Evolutionary conservation across 1,140 invertebrate species (phyloP).

Genomic region (Lineus longissimus): DNA sequence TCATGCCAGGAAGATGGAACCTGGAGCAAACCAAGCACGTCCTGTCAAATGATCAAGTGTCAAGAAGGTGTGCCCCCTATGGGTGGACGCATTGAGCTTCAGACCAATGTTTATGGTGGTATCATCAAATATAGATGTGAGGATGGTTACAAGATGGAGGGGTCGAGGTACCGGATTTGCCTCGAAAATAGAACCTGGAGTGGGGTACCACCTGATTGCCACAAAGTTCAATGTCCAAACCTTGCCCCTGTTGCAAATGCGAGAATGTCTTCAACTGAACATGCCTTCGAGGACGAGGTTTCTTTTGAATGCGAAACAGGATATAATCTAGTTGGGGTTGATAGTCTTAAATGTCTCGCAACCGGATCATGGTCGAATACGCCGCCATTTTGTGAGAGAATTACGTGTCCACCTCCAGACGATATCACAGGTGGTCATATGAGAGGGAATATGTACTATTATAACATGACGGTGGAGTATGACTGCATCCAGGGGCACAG

Average conservation of each 20-base stretch:
- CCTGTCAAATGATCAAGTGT: slow-evolving; percentile 14
- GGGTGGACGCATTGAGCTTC: not conserved
- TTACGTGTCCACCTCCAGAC: slow-evolving; percentile 13
- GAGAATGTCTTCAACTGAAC: not conserved
- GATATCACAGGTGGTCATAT: slow-evolving; percentile 19
- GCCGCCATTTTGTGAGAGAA: not conserved
- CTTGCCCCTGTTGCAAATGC: not conserved
- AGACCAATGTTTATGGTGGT: not conserved
- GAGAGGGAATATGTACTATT: not conserved
- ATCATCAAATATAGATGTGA: slow-evolving; percentile 60
- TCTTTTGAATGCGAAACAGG: not conserved
- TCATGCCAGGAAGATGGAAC: slow-evolving; percentile 64
- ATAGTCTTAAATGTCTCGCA: not conserved
- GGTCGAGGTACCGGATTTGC: slow-evolving; percentile 65
- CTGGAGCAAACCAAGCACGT: slow-evolving; percentile 64
- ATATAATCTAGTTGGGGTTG: not conserved
- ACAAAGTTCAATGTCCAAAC: not conserved
- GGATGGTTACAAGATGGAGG: slow-evolving; percentile 63
- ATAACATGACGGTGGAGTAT: not conserved
- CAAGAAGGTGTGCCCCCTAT: not conserved
- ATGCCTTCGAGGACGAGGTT: not conserved
- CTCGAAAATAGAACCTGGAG: slow-evolving; percentile 68
- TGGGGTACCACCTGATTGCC: slow-evolving; percentile 63
- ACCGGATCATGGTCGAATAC: not conserved
- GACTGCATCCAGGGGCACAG: slow-evolving; percentile 22